Percentiles rank a stretch among this genome's conserved stretches.
Evolutionary conservation across 2,888 invertebrate species (phyloP).

Genomic region (Mystacides longicornis): DNA sequence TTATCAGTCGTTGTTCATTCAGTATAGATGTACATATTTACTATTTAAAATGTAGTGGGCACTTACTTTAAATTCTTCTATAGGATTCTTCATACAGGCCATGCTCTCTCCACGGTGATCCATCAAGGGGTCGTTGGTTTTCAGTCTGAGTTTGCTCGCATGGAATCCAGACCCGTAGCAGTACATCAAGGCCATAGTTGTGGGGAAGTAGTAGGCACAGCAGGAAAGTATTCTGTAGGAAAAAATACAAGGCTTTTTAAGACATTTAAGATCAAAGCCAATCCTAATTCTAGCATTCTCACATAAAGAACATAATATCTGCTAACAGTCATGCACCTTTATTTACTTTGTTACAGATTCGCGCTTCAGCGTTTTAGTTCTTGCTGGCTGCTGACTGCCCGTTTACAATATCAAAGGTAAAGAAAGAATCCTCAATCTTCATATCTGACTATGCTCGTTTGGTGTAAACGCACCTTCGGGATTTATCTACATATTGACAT

Average conservation of each 20-base stretch:
- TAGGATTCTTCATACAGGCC: slow-evolving; percentile 22
- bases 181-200: slow-evolving; percentile 87
- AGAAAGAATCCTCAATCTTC: no score
- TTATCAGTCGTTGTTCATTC: no score
- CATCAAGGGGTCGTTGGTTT: slow-evolving; percentile 39
- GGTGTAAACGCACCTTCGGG: no score
- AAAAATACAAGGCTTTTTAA: not conserved
- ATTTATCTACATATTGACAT: no score
- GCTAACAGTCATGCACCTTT: no score
- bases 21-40: no score
- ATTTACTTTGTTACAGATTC: no score
- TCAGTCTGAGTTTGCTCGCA: slow-evolving; percentile 71
- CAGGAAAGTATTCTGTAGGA: slow-evolving; percentile 68
- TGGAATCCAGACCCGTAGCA: slow-evolving; percentile 87
- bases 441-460: no score
- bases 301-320: no score
- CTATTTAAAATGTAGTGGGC: not conserved
- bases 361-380: no score
- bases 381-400: no score
- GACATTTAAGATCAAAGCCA: not conserved
- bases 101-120: slow-evolving; percentile 38
- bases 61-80: slow-evolving; percentile 20
- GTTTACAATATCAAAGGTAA: no score
- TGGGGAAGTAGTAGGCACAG: slow-evolving; percentile 84
- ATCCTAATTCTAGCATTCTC: not conserved